Conservation (phyloP, 2,113 vertebrate genomes). For the Petroica traversi region DNA sequence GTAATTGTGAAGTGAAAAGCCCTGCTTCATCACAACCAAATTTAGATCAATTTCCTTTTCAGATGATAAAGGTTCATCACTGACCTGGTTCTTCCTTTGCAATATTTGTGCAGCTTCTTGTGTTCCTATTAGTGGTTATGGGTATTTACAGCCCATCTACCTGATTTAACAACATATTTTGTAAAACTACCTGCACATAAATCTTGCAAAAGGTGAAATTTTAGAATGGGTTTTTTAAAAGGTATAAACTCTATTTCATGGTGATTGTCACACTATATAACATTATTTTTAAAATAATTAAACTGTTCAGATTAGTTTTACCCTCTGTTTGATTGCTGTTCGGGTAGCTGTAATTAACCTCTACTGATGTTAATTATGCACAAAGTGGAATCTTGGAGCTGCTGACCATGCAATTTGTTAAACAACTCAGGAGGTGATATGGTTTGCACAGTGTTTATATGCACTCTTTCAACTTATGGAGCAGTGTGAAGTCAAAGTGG, state of each 20-base stretch:
- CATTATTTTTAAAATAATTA: conserved; percentile 45
- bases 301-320: conserved; percentile 33
- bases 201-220: background rate
- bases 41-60: background rate
- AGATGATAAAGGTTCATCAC: background rate
- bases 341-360: conserved; percentile 66
- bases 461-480: background rate
- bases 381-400: conserved; percentile 17
- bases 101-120: background rate
- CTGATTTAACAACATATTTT: background rate
- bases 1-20: background rate
- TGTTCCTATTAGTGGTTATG: background rate
- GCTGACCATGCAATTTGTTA: conserved; percentile 36
- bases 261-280: background rate
- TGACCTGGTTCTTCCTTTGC: background rate
- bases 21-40: background rate
- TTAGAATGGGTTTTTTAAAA: background rate
- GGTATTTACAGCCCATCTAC: background rate
- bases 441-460: background rate
- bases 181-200: background rate
- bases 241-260: background rate
- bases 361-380: conserved; percentile 53
- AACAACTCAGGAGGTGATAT: background rate
- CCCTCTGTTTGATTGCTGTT: conserved; percentile 30
- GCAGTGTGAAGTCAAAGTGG: background rate